Percentiles rank a stretch among this genome's conserved stretches.
Conservation (phyloP, 2,888 invertebrate genomes). For the Diarsia brunnea region DNA sequence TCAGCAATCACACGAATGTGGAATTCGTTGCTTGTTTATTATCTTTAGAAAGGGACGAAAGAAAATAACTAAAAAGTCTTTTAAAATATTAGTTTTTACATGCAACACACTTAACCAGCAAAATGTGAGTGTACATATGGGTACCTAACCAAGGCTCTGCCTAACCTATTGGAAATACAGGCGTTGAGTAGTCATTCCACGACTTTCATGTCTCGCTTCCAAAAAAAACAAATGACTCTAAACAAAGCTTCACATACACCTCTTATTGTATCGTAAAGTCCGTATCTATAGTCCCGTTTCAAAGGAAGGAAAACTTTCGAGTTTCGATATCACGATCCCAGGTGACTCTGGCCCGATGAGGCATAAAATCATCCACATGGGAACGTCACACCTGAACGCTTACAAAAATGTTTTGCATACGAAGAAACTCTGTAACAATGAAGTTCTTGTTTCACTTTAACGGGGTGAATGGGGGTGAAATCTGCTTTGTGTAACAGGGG, state of each 20-base stretch:
- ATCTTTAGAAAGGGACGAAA: neutral
- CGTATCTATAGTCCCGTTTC: slow-evolving; percentile 50
- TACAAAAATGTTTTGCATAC: slow-evolving; percentile 65
- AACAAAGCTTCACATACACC: slow-evolving; percentile 21
- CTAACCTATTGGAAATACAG: too few relatives aligned
- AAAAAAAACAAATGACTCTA: slow-evolving; percentile 31
- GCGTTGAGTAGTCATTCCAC: neutral
- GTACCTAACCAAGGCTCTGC: too few relatives aligned
- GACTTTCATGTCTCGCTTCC: too few relatives aligned
- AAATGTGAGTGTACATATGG: too few relatives aligned
- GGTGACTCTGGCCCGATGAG: slow-evolving; percentile 59
- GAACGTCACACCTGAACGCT: slow-evolving; percentile 63
- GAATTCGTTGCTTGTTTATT: too few relatives aligned
- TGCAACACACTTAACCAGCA: too few relatives aligned
- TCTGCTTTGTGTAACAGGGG: slow-evolving; percentile 33
- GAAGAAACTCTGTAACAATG: slow-evolving; percentile 54
- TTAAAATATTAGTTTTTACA: neutral
- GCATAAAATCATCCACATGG: slow-evolving; percentile 66
- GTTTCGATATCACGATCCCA: slow-evolving; percentile 57
- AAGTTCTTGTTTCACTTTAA: slow-evolving; percentile 55
- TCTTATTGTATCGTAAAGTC: slow-evolving; percentile 7
- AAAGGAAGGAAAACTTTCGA: slow-evolving; percentile 54
- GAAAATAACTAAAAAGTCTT: neutral
- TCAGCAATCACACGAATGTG: neutral
- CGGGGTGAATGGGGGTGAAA: slow-evolving; percentile 34